Evolutionary conservation across 2,113 vertebrate genomes (phyloP).

Genomic region (Caracal caracal): DNA sequence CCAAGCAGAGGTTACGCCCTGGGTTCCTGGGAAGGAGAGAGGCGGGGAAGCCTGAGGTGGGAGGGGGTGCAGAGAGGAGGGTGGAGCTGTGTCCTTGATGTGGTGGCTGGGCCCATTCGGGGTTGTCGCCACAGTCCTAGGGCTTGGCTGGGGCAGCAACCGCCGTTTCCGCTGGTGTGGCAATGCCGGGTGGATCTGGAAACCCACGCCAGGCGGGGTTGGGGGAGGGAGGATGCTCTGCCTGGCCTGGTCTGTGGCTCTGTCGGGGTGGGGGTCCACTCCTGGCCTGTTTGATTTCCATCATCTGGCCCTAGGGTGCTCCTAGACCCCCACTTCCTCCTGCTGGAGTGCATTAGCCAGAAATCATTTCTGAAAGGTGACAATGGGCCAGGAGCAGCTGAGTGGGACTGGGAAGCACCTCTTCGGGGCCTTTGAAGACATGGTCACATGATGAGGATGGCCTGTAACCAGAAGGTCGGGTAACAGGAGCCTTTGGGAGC

Average conservation of each 20-base stretch:
- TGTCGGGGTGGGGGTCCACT: background rate
- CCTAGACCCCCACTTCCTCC: background rate
- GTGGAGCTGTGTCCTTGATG: conserved; percentile 70
- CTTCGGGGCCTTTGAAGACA: background rate
- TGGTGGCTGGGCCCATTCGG: conserved; percentile 35
- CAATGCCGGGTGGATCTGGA: conserved; percentile 59
- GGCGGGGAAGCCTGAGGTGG: background rate
- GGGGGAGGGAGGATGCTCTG: background rate
- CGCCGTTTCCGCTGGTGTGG: conserved; percentile 60
- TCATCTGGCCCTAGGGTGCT: background rate
- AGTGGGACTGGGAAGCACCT: background rate
- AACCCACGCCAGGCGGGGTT: background rate
- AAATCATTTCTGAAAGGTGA: conserved; percentile 22
- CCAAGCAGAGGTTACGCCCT: background rate
- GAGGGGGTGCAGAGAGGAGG: conserved; percentile 26
- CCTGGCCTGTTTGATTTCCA: background rate
- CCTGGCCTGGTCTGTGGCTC: background rate
- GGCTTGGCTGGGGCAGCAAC: conserved; percentile 63
- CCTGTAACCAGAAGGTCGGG: background rate
- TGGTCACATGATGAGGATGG: background rate
- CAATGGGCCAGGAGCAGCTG: background rate
- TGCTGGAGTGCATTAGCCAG: rapidly evolving
- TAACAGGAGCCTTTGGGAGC: background rate
- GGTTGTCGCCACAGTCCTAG: conserved; percentile 63
- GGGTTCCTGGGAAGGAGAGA: background rate